phyloP scores from a whole-genome alignment of 2,888 invertebrate genomes.

The Tridacna gigas region DNA sequence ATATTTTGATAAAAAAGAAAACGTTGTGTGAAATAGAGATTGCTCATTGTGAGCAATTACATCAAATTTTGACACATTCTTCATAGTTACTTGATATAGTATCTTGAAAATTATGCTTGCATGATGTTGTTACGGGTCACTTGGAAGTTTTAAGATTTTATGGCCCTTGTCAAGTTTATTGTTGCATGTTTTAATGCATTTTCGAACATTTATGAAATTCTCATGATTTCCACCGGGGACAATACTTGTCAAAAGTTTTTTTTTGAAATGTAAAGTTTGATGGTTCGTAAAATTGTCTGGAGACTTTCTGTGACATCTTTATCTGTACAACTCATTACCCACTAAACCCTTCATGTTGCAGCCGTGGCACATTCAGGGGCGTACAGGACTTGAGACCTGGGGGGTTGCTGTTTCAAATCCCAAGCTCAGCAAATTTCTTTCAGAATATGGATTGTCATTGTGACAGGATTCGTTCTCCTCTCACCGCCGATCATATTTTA shows the following conservation, averaged over 20 bases:
- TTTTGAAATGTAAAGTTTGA: too few relatives aligned
- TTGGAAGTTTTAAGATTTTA: not conserved
- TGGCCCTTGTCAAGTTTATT: slow-evolving; percentile 5
- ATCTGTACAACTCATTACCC: too few relatives aligned
- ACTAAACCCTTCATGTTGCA: not conserved
- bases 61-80: not conserved
- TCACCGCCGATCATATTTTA: not conserved
- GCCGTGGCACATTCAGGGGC: not conserved
- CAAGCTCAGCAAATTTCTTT: too few relatives aligned
- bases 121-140: too few relatives aligned
- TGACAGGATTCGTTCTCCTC: not conserved
- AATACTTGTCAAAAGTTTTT: slow-evolving; percentile 6
- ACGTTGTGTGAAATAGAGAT: not conserved
- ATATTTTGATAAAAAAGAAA: not conserved
- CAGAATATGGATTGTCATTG: not conserved
- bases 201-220: slow-evolving; percentile 8
- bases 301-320: too few relatives aligned
- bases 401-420: too few relatives aligned
- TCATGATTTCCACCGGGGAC: slow-evolving; percentile 17
- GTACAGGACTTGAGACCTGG: too few relatives aligned
- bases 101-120: too few relatives aligned
- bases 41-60: not conserved
- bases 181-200: slow-evolving; percentile 20
- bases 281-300: too few relatives aligned
- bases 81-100: not conserved